Evolutionary conservation across 2,113 vertebrate genomes (phyloP), one percentile per base, ranked within the genome.

Genomic region (Limnothrissa miodon): DNA sequence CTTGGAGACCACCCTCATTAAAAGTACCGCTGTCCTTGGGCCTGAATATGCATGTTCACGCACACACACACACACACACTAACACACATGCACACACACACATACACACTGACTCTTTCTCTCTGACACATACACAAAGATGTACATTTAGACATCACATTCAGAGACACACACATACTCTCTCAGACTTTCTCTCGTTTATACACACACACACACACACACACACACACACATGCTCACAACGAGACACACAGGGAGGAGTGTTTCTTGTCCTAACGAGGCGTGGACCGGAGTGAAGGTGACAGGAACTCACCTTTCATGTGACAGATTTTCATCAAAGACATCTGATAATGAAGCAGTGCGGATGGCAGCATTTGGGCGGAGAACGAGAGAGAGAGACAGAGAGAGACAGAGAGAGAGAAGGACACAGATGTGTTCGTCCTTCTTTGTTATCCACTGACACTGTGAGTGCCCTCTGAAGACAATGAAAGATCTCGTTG

Each of bases 331-430:
- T 82, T 84, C 59, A 46, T 84, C 84, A 78, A 78, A 81, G 83
- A 74, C 80, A 80, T 78, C 48, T 78, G 29, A 79, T 89, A 87
- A 89, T 89, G 79, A 89, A 81, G 83, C 81, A 44, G 78, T 9
- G 36, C 78, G 53, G 48, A 80, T 88, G 78, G 83, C 39, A 70
- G 70, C 81, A 53, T 56, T 46, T 48, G 70, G 78, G 80, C 48
- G 81, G 62, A 66, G 39, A 39, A 25, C 51, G 25, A 70, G 62
- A 70, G 29, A 36, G 62, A 74, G 25, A 17, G 66, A 74, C 29
- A 39, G 25, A 74, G 66, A 36, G 66, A 74, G 66, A 70, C 2
- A 42, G 42, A 42, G 42, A 42, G 33, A 23, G 33, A 66, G 3
- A 21, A 25, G 11, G 56, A 66, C 39, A 45, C 82, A 79, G 36